These are phyloP conservation scores for Neelides folsomi DNA, from an alignment of 2,888 invertebrate species.

Conservation along the genomic window DNA sequence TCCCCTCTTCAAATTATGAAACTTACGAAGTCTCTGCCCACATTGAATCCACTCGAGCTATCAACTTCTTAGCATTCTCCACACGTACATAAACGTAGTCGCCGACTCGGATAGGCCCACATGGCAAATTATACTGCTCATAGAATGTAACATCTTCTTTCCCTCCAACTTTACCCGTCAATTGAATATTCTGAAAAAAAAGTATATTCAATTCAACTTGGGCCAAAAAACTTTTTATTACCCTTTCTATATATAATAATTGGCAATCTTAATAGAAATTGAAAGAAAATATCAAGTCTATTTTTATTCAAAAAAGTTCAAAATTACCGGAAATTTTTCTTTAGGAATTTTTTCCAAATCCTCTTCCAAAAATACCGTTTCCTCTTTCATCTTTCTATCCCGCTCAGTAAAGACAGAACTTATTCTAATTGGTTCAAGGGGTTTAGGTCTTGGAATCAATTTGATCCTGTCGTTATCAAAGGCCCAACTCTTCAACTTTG, in stretches of 20 bases:
- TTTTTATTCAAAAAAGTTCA: too few relatives aligned
- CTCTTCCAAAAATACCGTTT: slow-evolving; percentile 67
- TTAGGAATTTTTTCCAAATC: slow-evolving; percentile 62
- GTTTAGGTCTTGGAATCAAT: slow-evolving; percentile 54
- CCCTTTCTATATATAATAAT: too few relatives aligned
- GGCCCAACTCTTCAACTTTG: slow-evolving; percentile 67
- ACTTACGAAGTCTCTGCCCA: slow-evolving; percentile 83
- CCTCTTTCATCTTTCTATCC: slow-evolving; percentile 78
- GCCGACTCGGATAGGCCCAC: slow-evolving; percentile 71
- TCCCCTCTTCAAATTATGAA: neutral
- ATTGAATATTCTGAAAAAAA: slow-evolving; percentile 57
- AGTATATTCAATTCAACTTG: slow-evolving; percentile 5
- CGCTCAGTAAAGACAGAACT: slow-evolving; percentile 87
- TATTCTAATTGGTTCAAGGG: slow-evolving; percentile 69
- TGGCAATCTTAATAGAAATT: too few relatives aligned
- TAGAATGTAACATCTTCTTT: slow-evolving; percentile 74
- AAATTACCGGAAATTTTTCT: slow-evolving; percentile 67
- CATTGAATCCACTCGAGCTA: slow-evolving; percentile 84
- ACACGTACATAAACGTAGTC: slow-evolving; percentile 92
- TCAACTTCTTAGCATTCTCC: slow-evolving; percentile 75
- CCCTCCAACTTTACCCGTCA: slow-evolving; percentile 50
- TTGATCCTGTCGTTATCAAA: slow-evolving; percentile 53
- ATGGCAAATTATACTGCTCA: slow-evolving; percentile 79
- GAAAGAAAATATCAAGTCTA: too few relatives aligned
- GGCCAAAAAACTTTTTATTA: too few relatives aligned